Evolutionary conservation across 2,113 vertebrate species (phyloP).

Genomic region (Antigone vipio): DNA sequence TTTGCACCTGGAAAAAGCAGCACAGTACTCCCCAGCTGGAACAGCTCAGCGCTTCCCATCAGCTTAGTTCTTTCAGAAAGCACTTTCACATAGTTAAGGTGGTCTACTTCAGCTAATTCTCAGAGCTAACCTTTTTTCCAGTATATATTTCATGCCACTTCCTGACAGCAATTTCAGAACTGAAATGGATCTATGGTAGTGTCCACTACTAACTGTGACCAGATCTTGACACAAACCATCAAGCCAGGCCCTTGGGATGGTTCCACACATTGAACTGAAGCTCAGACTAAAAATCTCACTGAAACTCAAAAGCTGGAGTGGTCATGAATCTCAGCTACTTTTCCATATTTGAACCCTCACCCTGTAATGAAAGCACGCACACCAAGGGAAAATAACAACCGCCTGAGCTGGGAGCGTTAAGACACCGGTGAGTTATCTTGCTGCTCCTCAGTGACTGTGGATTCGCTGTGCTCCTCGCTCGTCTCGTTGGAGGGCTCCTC

Average conservation of each 20-base stretch:
- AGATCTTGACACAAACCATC: slow-evolving; percentile 51
- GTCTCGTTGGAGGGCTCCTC: slow-evolving; percentile 67
- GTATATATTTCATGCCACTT: slow-evolving; percentile 66
- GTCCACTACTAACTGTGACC: slow-evolving; percentile 63
- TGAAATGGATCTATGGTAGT: slow-evolving; percentile 50
- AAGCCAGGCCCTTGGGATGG: slow-evolving; percentile 58
- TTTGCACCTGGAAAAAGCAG: slow-evolving; percentile 49
- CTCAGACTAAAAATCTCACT: slow-evolving; percentile 55
- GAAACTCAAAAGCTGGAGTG: slow-evolving; percentile 63
- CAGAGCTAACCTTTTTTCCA: slow-evolving; percentile 56
- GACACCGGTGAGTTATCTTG: slow-evolving; percentile 46
- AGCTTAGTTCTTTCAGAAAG: slow-evolving; percentile 54
- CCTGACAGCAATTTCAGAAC: slow-evolving; percentile 66
- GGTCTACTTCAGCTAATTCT: slow-evolving; percentile 47
- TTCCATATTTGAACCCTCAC: slow-evolving; percentile 66
- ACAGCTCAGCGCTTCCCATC: slow-evolving; percentile 47
- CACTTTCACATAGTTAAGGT: slow-evolving; percentile 42
- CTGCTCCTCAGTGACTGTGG: slow-evolving; percentile 43
- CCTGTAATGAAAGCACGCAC: slow-evolving; percentile 65
- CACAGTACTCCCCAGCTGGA: slow-evolving; percentile 46
- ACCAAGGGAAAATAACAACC: slow-evolving; percentile 42
- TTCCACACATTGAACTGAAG: slow-evolving; percentile 60
- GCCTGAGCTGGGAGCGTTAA: slow-evolving; percentile 35
- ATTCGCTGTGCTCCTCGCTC: slow-evolving; percentile 61
- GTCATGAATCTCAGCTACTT: slow-evolving; percentile 53